Conservation (phyloP, 2,113 vertebrate species). For the Glaucidium brasilianum region DNA sequence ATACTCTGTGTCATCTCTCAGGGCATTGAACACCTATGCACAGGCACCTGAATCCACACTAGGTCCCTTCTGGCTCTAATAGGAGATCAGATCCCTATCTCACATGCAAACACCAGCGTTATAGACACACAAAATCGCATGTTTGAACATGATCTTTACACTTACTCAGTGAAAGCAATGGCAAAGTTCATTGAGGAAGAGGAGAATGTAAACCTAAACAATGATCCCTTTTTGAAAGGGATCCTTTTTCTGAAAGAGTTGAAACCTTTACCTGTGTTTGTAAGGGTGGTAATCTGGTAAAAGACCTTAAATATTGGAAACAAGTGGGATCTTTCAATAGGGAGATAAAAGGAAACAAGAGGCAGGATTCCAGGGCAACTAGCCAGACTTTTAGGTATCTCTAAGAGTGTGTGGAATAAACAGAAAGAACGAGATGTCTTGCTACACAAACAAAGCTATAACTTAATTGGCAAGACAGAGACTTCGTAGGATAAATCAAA, state of each 20-base stretch:
- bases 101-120: not conserved
- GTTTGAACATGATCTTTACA: not conserved
- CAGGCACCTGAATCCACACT: not conserved
- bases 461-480: constrained; percentile 21
- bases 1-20: not conserved
- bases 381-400: constrained; percentile 29
- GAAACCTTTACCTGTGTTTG: not conserved
- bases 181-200: not conserved
- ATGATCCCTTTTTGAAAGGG: not conserved
- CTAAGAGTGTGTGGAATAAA: constrained; percentile 37
- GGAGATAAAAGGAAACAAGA: not conserved
- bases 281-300: not conserved
- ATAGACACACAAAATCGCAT: not conserved
- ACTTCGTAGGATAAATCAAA: constrained; percentile 23
- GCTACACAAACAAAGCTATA: constrained; percentile 44
- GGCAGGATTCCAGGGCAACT: not conserved
- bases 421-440: constrained; percentile 31
- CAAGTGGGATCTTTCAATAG: not conserved
- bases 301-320: not conserved
- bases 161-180: not conserved
- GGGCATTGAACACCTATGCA: not conserved
- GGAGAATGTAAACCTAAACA: not conserved
- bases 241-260: not conserved
- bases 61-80: not conserved
- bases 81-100: not conserved